Base-by-base conservation (phyloP, 64 coral and sea anemone genomes). In the Trachythela sp. region DNA sequence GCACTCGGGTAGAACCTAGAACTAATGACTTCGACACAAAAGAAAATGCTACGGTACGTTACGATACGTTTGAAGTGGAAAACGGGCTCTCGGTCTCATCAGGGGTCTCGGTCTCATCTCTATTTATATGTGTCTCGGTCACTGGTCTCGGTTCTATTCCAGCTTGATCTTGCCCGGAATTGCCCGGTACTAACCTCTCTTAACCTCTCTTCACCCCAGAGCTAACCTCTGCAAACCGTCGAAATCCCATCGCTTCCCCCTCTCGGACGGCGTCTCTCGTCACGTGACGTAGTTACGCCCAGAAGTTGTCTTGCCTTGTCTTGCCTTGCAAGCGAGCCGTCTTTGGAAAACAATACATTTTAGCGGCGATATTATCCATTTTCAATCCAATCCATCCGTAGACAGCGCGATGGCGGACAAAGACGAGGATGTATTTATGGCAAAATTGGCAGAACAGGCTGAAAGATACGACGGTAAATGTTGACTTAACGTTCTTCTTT, bases 401-500 rank as follows among this genome's bases (percentile, higher is more conserved):
- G 75, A 39, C 31, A 37, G 31, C 13, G 13, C 3, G 18, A 80
- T 80, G 75, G 31, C 75, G 31, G 75, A 80, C n/a, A 99, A 84
- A 87, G 96, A 99, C 39, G 70, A 93, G 9, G 50, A 87, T 45
- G 88, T 95, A 64, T 93, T 89, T 86, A 70, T 89, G 75, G 96
- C 96, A 14, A 99, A 95, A 40, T 75, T 99, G 88, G 93, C 96
- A 34, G 96, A 99, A 58, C 96, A 99, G 67, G 93, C 96, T 68
- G 96, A 99, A 68, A 91, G 96, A 88, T 99, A 93, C 89, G 91
- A 99, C 72, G 93, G 94, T 93, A 91, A 94, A 86, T 80, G 75
- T 80, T 80, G 26, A 36, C 75, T 9, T 83, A n/a, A 29, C 71
- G 26, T 48, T 34, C 42, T 38, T 52, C 48, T 36, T 71, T 43